phyloP scores from a whole-genome alignment of 2,113 vertebrate genomes.

The Mastomys natalensis region DNA sequence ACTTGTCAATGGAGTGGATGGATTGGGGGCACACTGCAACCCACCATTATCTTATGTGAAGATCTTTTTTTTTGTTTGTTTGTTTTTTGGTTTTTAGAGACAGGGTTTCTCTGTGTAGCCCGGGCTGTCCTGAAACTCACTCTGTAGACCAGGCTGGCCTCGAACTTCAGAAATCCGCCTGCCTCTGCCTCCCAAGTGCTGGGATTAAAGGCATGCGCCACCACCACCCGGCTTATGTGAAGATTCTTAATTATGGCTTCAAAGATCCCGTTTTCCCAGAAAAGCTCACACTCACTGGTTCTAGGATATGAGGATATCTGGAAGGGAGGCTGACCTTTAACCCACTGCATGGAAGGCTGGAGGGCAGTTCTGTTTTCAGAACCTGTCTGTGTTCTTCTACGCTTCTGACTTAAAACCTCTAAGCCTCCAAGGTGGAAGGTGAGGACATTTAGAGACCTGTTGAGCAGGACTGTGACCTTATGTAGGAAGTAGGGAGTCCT shows the following conservation, averaged over 20 bases:
- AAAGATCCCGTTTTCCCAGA: not conserved
- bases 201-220: no score
- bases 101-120: no score
- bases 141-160: no score
- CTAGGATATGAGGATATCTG: not conserved
- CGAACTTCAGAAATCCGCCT: no score
- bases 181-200: no score
- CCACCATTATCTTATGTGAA: not conserved
- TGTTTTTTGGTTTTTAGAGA: no score
- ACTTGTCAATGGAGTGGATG: not conserved
- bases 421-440: not conserved
- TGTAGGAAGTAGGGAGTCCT: no score
- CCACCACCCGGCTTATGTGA: no score
- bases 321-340: not conserved
- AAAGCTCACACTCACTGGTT: not conserved
- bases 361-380: no score
- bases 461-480: not conserved
- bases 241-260: not conserved
- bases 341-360: not conserved
- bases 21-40: not conserved
- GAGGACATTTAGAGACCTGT: not conserved
- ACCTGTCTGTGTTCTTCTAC: no score
- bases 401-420: not conserved
- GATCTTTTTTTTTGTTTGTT: no score
- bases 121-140: no score